phyloP scores from a whole-genome alignment of 2,113 vertebrate species.

The Megaleporinus macrocephalus region DNA sequence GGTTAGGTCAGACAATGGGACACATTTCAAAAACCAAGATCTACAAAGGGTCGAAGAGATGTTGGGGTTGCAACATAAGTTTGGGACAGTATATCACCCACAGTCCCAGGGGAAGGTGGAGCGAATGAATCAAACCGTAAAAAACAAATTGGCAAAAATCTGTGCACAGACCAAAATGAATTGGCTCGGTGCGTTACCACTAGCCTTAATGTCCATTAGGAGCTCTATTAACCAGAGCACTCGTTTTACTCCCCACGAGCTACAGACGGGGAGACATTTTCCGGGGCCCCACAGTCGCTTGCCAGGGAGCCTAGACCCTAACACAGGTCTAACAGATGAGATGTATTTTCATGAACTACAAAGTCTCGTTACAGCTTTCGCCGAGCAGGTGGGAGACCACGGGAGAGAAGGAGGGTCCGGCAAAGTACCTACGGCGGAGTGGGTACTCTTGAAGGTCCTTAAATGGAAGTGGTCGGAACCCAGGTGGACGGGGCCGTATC shows the following conservation, averaged over 20 bases:
- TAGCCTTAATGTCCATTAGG: neutral
- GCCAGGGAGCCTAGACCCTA: neutral
- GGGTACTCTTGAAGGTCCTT: too few species aligned
- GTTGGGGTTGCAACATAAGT: neutral
- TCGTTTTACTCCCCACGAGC: too few species aligned
- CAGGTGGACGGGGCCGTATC: neutral
- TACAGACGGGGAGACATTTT: neutral
- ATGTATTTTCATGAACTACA: neutral
- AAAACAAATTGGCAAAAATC: slow-evolving; percentile 2
- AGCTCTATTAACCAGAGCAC: neutral
- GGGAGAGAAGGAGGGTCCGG: too few species aligned
- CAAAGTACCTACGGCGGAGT: too few species aligned
- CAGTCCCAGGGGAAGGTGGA: neutral
- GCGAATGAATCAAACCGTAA: too few species aligned
- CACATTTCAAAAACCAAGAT: neutral
- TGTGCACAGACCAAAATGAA: slow-evolving; percentile 11
- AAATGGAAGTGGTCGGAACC: too few species aligned
- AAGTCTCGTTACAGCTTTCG: neutral
- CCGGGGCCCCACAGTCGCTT: neutral
- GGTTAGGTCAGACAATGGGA: neutral
- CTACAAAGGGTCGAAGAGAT: neutral
- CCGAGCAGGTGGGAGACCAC: too few species aligned
- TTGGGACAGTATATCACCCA: neutral
- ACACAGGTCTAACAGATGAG: neutral
- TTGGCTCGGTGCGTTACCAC: neutral